phyloP scores from a whole-genome alignment of 1,140 invertebrate genomes.

The Drosophila sp. region DNA sequence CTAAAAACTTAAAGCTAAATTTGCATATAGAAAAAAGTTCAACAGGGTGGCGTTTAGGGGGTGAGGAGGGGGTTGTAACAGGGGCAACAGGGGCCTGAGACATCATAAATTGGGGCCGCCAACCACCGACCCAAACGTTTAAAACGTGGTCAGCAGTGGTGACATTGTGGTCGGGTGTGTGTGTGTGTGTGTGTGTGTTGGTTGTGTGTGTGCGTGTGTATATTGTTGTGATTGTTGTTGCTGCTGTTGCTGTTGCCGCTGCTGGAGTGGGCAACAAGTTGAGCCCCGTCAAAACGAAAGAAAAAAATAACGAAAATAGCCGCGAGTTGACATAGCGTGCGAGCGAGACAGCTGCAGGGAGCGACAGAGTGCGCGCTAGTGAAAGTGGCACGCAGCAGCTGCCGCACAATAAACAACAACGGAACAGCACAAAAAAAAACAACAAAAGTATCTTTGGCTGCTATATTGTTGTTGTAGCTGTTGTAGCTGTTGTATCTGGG shows the following conservation, averaged over 20 bases:
- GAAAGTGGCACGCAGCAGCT: conserved; percentile 39
- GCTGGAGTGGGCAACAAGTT: too few species aligned
- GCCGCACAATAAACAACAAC: conserved; percentile 30
- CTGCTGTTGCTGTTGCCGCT: conserved; percentile 17
- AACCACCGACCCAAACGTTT: conserved; percentile 33
- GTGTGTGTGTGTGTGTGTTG: background rate
- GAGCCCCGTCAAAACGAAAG: conserved; percentile 4
- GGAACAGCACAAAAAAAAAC: conserved; percentile 30
- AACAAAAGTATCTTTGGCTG: conserved; percentile 11
- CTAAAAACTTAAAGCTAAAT: conserved; percentile 74
- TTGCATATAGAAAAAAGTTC: conserved; percentile 65
- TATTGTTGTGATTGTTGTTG: conserved; percentile 15
- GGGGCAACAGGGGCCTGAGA: conserved; percentile 53
- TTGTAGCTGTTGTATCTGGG: conserved; percentile 30
- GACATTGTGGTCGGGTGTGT: conserved; percentile 2
- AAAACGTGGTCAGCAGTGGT: conserved; percentile 26
- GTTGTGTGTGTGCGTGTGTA: conserved; percentile 4
- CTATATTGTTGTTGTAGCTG: background rate
- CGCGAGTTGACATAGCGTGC: background rate
- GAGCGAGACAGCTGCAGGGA: background rate
- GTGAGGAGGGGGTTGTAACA: conserved; percentile 25
- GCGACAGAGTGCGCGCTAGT: background rate
- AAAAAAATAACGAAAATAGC: conserved; percentile 47
- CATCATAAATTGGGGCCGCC: conserved; percentile 21
- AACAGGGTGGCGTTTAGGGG: conserved; percentile 46